A percentile compares a stretch with the other conserved stretches of the same genome.
These are phyloP conservation scores for Isurus oxyrinchus DNA, from an alignment of 2,113 vertebrate genomes.

Conservation along the genomic window DNA sequence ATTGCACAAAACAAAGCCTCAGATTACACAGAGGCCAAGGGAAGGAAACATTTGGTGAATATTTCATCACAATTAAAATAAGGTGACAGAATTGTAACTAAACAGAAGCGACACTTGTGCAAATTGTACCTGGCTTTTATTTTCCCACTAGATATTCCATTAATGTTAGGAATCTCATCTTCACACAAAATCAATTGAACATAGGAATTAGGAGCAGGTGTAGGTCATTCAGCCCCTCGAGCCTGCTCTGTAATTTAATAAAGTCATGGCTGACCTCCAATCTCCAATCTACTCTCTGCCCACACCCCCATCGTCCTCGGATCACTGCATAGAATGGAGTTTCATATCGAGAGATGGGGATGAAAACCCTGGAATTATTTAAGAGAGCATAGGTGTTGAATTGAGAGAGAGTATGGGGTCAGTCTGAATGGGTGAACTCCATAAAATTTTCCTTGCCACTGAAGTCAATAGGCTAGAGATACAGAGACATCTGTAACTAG, in stretches of 20 bases:
- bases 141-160: background rate
- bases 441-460: background rate
- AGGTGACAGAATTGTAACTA: background rate
- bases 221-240: background rate
- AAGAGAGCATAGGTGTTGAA: background rate
- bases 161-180: background rate
- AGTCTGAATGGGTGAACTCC: background rate
- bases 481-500: background rate
- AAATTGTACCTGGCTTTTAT: background rate
- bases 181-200: background rate
- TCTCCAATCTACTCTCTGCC: background rate
- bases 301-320: background rate
- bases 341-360: background rate
- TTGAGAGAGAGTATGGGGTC: background rate
- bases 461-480: background rate
- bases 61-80: conserved; percentile 62
- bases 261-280: background rate
- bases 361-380: background rate
- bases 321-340: background rate
- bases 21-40: conserved; percentile 87
- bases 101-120: background rate
- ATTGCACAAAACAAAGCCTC: conserved; percentile 79
- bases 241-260: background rate
- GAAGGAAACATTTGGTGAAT: conserved; percentile 56
- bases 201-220: background rate